Base-by-base conservation (phyloP, 1,140 invertebrate genomes). In the Drosophila jambulina region DNA sequence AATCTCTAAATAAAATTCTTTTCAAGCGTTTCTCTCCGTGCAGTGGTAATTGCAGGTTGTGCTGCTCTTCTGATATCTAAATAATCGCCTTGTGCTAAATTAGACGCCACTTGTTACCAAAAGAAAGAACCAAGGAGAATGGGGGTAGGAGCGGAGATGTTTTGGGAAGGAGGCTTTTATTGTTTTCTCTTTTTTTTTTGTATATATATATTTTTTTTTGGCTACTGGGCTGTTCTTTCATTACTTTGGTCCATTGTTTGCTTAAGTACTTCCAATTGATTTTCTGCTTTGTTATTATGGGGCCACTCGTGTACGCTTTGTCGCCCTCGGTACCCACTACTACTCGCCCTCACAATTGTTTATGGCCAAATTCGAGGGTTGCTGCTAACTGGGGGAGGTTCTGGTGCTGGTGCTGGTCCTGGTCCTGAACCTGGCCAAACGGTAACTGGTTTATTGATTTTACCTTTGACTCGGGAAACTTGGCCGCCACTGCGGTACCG, bases 181-280 rank as follows among this genome's bases (percentile, higher is more conserved):
- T 65, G 68, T 68, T 67, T 69, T 59, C 32, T 49, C 70, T 56
- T 62, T 75, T 46, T 34, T 38, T 19, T 25, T 40, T 46, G 45
- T 68, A 17, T 23, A 23, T 15, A 1, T 23, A 7, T 27, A 23
- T 65, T 51, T 64, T 29, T 43, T 54, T 59, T 53, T 51, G 59
- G 59, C 32, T 51, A 23, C 19, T 71, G 43, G 69, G n/a, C 58
- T 43, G 27, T 48, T 70, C 54, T 78, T 61, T 75, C 57, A 81
- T 85, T 84, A 70, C 57, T 57, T 71, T 75, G 77, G 78, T 56
- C 64, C 82, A 85, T 84, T 87, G 84, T 88, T 88, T 81, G 85
- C 85, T 69, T 80, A 88, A 88, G 84, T 84, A 88, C 84, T 88
- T 90, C 51, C 84, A 88, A 88, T 88, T 88, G 84, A 88, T 88